A percentile compares a stretch with the other conserved stretches of the same genome.
These are phyloP conservation scores for Rostratula benghalensis DNA, from an alignment of 2,113 vertebrate species.

Conservation along the genomic window DNA sequence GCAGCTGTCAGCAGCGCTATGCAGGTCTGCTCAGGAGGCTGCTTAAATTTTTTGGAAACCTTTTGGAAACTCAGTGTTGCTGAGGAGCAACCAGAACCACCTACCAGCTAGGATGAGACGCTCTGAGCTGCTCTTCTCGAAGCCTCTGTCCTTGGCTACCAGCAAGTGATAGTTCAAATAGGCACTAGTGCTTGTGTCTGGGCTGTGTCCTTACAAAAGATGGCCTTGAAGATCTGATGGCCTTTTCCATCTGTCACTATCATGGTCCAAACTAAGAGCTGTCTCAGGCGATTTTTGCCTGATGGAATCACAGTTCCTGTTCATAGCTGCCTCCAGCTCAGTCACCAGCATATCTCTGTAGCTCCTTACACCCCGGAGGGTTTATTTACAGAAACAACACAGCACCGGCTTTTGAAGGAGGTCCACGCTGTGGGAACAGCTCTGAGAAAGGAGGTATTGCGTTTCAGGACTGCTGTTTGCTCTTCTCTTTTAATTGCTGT, in stretches of 20 bases:
- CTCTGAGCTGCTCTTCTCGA: not conserved
- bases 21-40: not conserved
- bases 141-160: not conserved
- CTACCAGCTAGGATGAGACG: not conserved
- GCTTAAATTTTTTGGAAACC: not conserved
- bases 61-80: not conserved
- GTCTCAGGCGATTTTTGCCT: not conserved
- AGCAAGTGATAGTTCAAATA: not conserved
- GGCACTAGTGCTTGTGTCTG: not conserved
- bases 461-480: slow-evolving; percentile 32
- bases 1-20: not conserved
- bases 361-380: not conserved
- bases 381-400: slow-evolving; percentile 8
- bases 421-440: not conserved
- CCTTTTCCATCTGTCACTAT: slow-evolving; percentile 22
- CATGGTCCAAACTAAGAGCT: not conserved
- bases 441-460: not conserved
- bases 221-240: not conserved
- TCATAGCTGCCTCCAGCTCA: not conserved
- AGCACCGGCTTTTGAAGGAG: not conserved
- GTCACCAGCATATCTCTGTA: not conserved
- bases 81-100: not conserved
- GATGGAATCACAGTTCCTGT: not conserved
- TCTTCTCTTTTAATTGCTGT: slow-evolving; percentile 49
- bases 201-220: not conserved